Evolutionary conservation across 2,797 vertebrate species (phyloP).

Genomic region (Ptychadena robeensis): DNA sequence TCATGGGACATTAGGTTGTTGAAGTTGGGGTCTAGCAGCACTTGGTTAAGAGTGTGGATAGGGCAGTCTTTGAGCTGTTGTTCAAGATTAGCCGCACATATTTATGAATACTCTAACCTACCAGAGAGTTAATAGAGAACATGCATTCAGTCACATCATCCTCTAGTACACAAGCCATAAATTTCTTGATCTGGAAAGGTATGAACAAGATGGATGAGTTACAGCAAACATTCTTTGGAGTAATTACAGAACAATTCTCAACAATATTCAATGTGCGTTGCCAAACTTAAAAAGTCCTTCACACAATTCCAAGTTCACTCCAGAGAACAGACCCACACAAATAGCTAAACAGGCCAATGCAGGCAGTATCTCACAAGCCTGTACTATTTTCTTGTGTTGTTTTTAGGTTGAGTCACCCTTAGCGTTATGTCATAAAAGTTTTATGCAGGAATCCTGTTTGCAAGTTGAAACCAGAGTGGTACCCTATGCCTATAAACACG

Average conservation of each 20-base stretch:
- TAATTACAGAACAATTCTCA: not conserved
- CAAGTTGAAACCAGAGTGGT: not conserved
- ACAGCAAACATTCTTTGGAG: not conserved
- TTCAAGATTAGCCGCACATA: too few relatives aligned
- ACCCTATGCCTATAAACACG: not conserved
- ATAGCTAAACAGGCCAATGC: not conserved
- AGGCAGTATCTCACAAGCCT: not conserved
- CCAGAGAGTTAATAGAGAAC: not conserved
- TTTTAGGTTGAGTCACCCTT: not conserved
- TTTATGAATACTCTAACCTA: not conserved
- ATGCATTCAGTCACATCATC: not conserved
- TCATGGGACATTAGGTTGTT: not conserved
- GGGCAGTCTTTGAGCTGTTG: too few relatives aligned
- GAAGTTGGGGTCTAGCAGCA: too few relatives aligned
- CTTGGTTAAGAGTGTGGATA: not conserved
- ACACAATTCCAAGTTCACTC: not conserved
- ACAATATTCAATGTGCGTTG: not conserved
- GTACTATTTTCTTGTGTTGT: not conserved
- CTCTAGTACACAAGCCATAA: not conserved
- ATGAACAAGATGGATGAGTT: not conserved
- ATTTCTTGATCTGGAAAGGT: not conserved
- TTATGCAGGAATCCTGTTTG: too few relatives aligned
- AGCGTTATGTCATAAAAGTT: too few relatives aligned
- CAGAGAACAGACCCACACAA: not conserved
- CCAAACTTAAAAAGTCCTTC: not conserved